Evolutionary conservation across 2,888 invertebrate genomes (phyloP).

Genomic region (Acleris holmiana): DNA sequence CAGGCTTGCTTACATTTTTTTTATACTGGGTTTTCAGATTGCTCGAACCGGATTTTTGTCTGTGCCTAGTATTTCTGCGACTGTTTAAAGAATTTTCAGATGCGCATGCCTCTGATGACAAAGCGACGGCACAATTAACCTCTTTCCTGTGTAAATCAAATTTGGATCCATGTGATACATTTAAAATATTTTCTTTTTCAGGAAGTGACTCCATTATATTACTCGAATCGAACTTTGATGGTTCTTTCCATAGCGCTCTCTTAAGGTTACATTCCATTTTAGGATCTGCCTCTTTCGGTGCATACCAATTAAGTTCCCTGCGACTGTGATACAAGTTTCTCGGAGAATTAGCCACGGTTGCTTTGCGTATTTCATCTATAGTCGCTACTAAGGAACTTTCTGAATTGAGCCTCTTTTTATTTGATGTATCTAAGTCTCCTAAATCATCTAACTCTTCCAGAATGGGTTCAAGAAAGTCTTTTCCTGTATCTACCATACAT

Average conservation of each 20-base stretch:
- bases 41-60: slow-evolving; percentile 55
- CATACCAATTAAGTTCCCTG: slow-evolving; percentile 79
- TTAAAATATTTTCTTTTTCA: slow-evolving; percentile 71
- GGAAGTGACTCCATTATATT: slow-evolving; percentile 74
- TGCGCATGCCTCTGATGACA: slow-evolving; percentile 46
- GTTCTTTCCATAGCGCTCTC: slow-evolving; percentile 78
- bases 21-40: slow-evolving; percentile 58
- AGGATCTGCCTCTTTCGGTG: slow-evolving; percentile 64
- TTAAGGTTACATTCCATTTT: slow-evolving; percentile 68
- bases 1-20: slow-evolving; percentile 58
- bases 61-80: slow-evolving; percentile 59
- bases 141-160: slow-evolving; percentile 60
- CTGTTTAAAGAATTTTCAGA: slow-evolving; percentile 47
- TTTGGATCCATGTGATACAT: slow-evolving; percentile 58
- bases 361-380: slow-evolving; percentile 86
- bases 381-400: slow-evolving; percentile 86
- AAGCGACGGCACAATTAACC: slow-evolving; percentile 47
- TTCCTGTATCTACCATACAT: slow-evolving; percentile 77
- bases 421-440: slow-evolving; percentile 69
- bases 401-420: slow-evolving; percentile 74
- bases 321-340: slow-evolving; percentile 80
- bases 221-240: slow-evolving; percentile 71
- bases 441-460: slow-evolving; percentile 84
- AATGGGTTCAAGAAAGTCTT: slow-evolving; percentile 83
- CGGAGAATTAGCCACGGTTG: slow-evolving; percentile 83